These are phyloP conservation scores for Myotis davidii DNA, from an alignment of 2,113 vertebrate species.

Conservation along the genomic window DNA sequence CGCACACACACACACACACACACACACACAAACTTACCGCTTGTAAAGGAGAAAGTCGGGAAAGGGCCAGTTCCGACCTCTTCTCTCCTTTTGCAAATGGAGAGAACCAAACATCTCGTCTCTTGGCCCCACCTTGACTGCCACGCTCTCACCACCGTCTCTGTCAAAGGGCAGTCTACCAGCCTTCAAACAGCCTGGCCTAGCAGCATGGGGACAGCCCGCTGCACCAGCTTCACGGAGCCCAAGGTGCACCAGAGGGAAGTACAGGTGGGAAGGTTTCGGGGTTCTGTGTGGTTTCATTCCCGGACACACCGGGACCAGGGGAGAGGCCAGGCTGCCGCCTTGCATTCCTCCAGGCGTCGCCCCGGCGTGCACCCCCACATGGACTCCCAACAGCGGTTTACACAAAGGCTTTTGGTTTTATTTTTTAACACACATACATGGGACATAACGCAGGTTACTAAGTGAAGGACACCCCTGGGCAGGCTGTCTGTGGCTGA, in stretches of 20 bases:
- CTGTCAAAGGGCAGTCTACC: fast-evolving
- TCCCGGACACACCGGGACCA: background rate
- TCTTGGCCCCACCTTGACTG: background rate
- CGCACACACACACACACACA: no score
- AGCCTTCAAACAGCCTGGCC: background rate
- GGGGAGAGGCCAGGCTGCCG: background rate
- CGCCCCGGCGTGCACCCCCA: fast-evolving
- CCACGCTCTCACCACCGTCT: background rate
- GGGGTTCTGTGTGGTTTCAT: background rate
- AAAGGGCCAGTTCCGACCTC: fast-evolving
- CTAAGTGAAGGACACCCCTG: background rate
- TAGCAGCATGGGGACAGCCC: background rate
- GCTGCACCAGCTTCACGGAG: fast-evolving
- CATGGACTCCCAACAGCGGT: background rate
- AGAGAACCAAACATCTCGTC: fast-evolving
- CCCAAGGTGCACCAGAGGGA: background rate
- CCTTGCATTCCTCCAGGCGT: fast-evolving
- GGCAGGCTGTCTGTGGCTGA: background rate
- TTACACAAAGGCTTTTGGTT: background rate
- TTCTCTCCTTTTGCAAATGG: background rate
- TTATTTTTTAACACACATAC: constrained; percentile 33
- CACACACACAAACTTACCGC: background rate
- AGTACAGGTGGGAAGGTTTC: fast-evolving
- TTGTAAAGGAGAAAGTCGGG: no score
- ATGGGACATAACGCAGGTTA: background rate